Base-by-base conservation (phyloP, 2,113 vertebrate species). In the Neogale vison region DNA sequence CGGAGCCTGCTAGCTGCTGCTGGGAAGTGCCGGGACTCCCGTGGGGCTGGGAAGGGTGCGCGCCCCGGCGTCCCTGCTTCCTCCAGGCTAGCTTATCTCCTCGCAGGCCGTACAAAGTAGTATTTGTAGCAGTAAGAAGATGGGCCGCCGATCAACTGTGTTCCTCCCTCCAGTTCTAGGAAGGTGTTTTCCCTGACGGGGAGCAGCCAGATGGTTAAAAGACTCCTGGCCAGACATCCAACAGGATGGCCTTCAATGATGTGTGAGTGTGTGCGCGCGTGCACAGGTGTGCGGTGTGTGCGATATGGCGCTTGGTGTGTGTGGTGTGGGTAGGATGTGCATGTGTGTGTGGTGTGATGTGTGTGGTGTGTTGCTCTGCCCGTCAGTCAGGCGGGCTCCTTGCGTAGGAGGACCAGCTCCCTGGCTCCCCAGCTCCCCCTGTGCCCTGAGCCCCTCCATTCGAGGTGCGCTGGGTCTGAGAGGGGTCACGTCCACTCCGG, bases 111-210 rank as follows among this genome's bases (percentile, higher is more conserved):
- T 89, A 95, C 93, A 61, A 63, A 84, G 50, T 86, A 74, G 88
- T 26, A 77, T 85, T 94, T 88, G 91, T 59, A 69, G 86, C 84
- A n/a, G 83, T 81, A 55, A 72, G 74, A 72, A 95, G 85, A 72
- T 18, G 29, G 52, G 31, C 18, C 34, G 0, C 1, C 7, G 77
- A 45, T 59, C 71, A 83, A 45, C 47, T 7, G 1, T 29, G 31
- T 50, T 36, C 21, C 45, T 94, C 50, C 65, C 87, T 93, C 50
- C 2, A 1, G 26, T 42, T 59, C 82, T 24, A 74, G 63, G 55
- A 21, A 36, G 29, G 52, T 1, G 23, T 52, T 55, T 59, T 55
- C 57, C 74, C 45, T 10, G 45, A 47, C 20, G 10, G 14, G 47
- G 24, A 76, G 18, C 2, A 4, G 71, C 82, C 55, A 3, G 4